These are phyloP conservation scores for Ardeotis arabs DNA, from an alignment of 2,113 vertebrate species.

Conservation along the genomic window DNA sequence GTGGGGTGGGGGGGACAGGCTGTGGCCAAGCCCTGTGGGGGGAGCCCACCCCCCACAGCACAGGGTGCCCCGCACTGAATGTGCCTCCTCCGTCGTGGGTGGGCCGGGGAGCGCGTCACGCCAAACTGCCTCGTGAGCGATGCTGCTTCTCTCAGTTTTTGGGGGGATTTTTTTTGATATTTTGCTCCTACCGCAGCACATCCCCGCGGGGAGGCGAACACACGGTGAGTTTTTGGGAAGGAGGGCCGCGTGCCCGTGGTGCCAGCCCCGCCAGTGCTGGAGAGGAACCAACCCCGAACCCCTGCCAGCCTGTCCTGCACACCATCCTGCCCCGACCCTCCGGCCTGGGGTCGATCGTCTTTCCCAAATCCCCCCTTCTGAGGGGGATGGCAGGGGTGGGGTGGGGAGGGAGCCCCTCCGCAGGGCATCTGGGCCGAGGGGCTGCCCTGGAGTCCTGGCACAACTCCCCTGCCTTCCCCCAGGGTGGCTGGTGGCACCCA, in stretches of 20 bases:
- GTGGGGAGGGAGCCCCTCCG: neutral
- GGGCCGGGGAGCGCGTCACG: neutral
- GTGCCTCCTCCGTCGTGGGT: neutral
- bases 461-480: neutral
- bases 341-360: neutral
- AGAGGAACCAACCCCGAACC: neutral
- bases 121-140: neutral
- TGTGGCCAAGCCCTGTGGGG: neutral
- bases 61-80: rapidly evolving
- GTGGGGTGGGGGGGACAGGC: neutral
- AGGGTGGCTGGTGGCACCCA: neutral
- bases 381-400: neutral
- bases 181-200: rapidly evolving
- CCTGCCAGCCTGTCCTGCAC: neutral
- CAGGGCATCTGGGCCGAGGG: neutral
- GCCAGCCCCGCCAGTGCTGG: neutral
- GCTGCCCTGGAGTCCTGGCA: neutral
- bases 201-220: neutral
- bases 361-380: too few relatives aligned
- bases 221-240: neutral
- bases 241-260: neutral
- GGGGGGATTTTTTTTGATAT: neutral
- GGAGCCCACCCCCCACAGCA: neutral
- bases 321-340: neutral
- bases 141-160: neutral